These are phyloP conservation scores for Kradibia gibbosae DNA, from an alignment of 1,140 invertebrate genomes.

Conservation along the genomic window DNA sequence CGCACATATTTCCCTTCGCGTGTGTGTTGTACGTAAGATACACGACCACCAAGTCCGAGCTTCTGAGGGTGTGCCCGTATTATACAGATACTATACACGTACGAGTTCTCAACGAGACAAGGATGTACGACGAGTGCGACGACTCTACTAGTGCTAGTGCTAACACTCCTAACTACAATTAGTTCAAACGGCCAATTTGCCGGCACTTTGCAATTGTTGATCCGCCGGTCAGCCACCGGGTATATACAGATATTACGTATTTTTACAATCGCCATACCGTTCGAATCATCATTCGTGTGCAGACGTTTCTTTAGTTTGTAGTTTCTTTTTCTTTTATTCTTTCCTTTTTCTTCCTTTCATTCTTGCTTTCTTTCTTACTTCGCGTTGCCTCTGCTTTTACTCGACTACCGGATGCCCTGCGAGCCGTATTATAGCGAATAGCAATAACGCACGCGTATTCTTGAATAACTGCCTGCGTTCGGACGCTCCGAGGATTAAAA, in stretches of 20 bases:
- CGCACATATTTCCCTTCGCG: neutral
- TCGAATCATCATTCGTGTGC: neutral
- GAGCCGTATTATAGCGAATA: constrained; percentile 5
- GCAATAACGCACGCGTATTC: neutral
- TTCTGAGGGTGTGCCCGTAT: neutral
- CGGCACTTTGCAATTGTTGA: constrained; percentile 24
- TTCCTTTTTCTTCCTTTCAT: too few species aligned
- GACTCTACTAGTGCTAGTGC: too few species aligned
- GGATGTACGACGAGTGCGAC: too few species aligned
- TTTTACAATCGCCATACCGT: neutral
- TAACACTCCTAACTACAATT: constrained; percentile 2
- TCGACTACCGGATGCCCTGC: neutral
- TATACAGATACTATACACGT: neutral
- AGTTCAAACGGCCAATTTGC: neutral
- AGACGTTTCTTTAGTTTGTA: constrained; percentile 7
- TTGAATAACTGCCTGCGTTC: neutral
- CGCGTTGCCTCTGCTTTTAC: neutral
- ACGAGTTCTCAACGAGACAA: neutral
- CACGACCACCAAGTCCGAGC: too few species aligned
- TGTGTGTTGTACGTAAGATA: too few species aligned
- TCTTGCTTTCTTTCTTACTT: too few species aligned
- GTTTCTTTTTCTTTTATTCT: neutral
- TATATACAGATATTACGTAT: neutral
- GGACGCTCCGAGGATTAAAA: neutral
- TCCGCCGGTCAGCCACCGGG: neutral